These are phyloP conservation scores for Calameuta idolon DNA, from an alignment of 2,888 invertebrate genomes.

Conservation along the genomic window DNA sequence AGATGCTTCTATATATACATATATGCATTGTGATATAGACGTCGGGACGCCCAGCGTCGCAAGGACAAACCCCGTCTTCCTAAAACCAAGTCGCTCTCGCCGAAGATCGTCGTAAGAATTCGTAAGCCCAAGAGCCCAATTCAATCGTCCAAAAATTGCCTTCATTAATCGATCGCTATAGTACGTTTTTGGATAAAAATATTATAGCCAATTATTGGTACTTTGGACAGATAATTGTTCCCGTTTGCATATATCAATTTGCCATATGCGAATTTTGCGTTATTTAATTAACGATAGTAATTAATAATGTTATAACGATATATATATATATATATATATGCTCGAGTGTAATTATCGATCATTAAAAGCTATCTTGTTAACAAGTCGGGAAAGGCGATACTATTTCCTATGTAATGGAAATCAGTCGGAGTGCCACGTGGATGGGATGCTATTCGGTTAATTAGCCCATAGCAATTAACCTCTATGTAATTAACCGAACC, in stretches of 20 bases:
- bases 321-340: not conserved
- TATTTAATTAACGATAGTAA: not conserved
- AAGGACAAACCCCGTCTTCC: not conserved
- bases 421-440: slow-evolving; percentile 6
- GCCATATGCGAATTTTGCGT: not conserved
- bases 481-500: not conserved
- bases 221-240: not conserved
- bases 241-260: not conserved
- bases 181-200: not conserved
- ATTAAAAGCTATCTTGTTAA: not conserved
- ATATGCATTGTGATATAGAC: not conserved
- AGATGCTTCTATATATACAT: not conserved
- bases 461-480: not conserved
- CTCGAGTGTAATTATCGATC: not conserved
- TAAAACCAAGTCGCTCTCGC: not conserved
- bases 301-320: no score
- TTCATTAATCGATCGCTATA: not conserved
- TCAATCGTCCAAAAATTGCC: not conserved
- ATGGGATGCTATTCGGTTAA: slow-evolving; percentile 10
- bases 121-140: not conserved
- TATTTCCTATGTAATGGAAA: not conserved
- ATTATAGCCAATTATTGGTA: not conserved
- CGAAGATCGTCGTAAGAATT: not conserved
- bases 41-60: not conserved
- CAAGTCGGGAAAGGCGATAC: not conserved